phyloP scores from a whole-genome alignment of 2,113 vertebrate genomes.

The Pelvicachromis taeniatus region DNA sequence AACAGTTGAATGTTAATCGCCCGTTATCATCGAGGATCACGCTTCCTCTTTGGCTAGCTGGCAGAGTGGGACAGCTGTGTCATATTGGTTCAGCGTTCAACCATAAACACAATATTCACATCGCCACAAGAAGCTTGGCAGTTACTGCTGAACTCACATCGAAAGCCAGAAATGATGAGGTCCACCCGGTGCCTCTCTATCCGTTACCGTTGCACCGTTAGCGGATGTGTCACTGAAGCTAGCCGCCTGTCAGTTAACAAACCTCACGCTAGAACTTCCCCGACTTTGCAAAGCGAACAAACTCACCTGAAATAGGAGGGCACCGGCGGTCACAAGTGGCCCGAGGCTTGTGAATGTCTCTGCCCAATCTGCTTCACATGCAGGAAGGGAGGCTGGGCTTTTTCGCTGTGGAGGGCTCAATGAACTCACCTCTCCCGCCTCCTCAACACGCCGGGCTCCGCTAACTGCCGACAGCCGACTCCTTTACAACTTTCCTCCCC shows the following conservation, averaged over 20 bases:
- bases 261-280: background rate
- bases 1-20: background rate
- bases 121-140: background rate
- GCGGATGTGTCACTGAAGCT: background rate
- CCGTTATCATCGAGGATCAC: background rate
- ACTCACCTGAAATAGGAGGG: conserved; percentile 53
- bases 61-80: background rate
- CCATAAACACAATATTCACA: background rate
- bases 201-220: background rate
- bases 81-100: background rate
- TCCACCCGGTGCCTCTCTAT: background rate
- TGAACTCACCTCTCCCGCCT: background rate
- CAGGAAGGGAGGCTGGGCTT: conserved; percentile 33
- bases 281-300: background rate
- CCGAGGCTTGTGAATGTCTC: conserved; percentile 1
- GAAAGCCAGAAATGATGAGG: background rate
- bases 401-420: background rate
- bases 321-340: conserved; percentile 6
- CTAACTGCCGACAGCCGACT: background rate
- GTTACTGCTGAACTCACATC: background rate
- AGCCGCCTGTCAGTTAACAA: background rate
- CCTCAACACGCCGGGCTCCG: background rate
- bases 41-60: conserved; percentile 23
- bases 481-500: background rate
- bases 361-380: conserved; percentile 30